phyloP scores from a whole-genome alignment of 2,797 vertebrate genomes.

The Tamandua tetradactyla region DNA sequence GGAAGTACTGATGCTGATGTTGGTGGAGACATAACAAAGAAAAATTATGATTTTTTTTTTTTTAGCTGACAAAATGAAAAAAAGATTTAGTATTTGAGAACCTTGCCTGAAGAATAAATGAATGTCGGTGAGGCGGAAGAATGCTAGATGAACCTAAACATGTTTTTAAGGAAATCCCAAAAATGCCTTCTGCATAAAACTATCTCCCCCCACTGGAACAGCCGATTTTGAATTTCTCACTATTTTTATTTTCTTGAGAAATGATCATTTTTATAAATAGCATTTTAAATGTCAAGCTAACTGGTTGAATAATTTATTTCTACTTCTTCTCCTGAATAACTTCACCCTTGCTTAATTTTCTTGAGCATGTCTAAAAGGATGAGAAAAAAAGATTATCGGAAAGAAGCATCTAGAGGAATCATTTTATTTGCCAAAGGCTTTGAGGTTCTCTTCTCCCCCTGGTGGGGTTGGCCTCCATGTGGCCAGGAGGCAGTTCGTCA shows the following conservation, averaged over 20 bases:
- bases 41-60: neutral
- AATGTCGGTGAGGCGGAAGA: neutral
- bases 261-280: constrained; percentile 76
- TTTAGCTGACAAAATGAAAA: neutral
- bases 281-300: constrained; percentile 74
- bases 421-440: neutral
- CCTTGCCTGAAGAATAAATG: neutral
- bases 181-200: neutral
- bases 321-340: neutral
- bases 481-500: neutral
- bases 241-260: constrained; percentile 76
- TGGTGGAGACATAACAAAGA: rapidly evolving
- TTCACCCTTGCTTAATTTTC: neutral
- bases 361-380: neutral
- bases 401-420: neutral
- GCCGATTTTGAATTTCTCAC: constrained; percentile 65
- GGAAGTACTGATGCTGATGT: rapidly evolving
- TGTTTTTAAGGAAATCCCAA: neutral
- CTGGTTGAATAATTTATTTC: constrained; percentile 57
- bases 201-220: neutral
- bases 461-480: too few species aligned
- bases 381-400: neutral
- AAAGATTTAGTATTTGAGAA: neutral
- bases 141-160: neutral
- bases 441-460: rapidly evolving